Conservation (phyloP, 2,113 vertebrate genomes). For the Nothocercus nigrocapillus region DNA sequence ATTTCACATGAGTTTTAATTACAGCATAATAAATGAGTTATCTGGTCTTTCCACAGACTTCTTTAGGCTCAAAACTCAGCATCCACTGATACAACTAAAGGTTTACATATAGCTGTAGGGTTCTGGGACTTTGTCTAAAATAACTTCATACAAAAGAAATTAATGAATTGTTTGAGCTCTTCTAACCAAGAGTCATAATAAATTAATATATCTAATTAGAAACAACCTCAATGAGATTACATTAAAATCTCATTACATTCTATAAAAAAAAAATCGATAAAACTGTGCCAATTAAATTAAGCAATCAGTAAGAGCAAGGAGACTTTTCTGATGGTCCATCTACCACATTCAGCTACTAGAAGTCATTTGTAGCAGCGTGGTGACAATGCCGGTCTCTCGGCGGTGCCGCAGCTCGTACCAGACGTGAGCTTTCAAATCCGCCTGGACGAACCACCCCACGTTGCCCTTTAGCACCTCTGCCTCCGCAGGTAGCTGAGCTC, state of each 20-base stretch:
- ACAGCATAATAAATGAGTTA: neutral
- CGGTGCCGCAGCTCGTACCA: slow-evolving; percentile 24
- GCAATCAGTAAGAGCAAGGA: slow-evolving; percentile 67
- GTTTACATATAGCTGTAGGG: slow-evolving; percentile 28
- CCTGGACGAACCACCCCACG: slow-evolving; percentile 16
- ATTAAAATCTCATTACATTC: slow-evolving; percentile 81
- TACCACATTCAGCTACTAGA: slow-evolving; percentile 57
- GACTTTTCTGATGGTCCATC: slow-evolving; percentile 63
- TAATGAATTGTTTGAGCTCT: slow-evolving; percentile 60
- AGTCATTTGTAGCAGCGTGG: slow-evolving; percentile 75
- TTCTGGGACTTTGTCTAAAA: slow-evolving; percentile 39
- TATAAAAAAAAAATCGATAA: slow-evolving; percentile 78
- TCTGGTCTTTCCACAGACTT: neutral
- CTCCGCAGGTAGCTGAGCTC: slow-evolving; percentile 56
- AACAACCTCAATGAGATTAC: slow-evolving; percentile 69
- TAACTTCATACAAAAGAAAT: slow-evolving; percentile 56
- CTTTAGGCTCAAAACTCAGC: neutral
- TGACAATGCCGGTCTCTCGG: slow-evolving; percentile 50
- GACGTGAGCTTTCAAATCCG: slow-evolving; percentile 51
- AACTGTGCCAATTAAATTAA: slow-evolving; percentile 74
- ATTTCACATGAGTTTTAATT: neutral
- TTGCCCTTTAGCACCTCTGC: slow-evolving; percentile 59
- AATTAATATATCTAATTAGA: slow-evolving; percentile 77
- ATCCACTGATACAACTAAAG: neutral
- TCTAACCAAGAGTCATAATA: slow-evolving; percentile 63